Base-by-base conservation (phyloP, 2,888 invertebrate genomes). In the Achlya flavicornis region DNA sequence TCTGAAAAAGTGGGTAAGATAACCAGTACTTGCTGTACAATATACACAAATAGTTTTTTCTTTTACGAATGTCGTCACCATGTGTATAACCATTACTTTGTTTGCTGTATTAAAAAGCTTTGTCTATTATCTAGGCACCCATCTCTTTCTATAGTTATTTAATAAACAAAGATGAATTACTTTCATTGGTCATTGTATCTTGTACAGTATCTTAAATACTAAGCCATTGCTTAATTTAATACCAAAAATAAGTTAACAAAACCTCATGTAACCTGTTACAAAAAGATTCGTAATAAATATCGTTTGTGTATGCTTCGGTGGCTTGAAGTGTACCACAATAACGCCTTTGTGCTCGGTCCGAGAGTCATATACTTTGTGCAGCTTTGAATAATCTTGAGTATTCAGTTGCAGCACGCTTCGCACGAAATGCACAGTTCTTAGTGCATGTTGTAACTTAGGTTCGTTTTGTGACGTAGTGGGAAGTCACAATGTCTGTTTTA, bases 361-460 rank as follows among this genome's bases (percentile, higher is more conserved):
- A 72, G 75, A 76, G 70, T 75, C 66, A 61, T 71, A 74, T 74
- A 74, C 74, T 79, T 76, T 76, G 78, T 74, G 71, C 72, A 64
- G 71, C 77, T 74, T 73, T 74, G 77, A 81, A 80, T 86, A 85
- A 86, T 80, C 82, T 80, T 80, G 43, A 19, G 60, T 60, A 81
- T 85, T 80, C 75, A 68, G 63, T 74, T 60, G 68, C 64, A 66
- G 59, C 63, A 61, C 74, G 63, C 48, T 65, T 64, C 19, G 53
- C 19, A 53, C 53, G 4, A 48, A 46, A 48, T 16, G 48, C 16
- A 16, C 16, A 19, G 16, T 8, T 58, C 38, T 7, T 35, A 19
- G 41, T 11, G 19, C 19, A 35, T 10, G 11, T 33, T n/a, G 41
- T 60, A 60, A 38, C 38, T 38, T 59, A 41, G 19, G 12, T 41